Evolutionary conservation across 2,888 invertebrate species (phyloP), one percentile per base, ranked within the genome.

Genomic region (Cyaniris semiargus): DNA sequence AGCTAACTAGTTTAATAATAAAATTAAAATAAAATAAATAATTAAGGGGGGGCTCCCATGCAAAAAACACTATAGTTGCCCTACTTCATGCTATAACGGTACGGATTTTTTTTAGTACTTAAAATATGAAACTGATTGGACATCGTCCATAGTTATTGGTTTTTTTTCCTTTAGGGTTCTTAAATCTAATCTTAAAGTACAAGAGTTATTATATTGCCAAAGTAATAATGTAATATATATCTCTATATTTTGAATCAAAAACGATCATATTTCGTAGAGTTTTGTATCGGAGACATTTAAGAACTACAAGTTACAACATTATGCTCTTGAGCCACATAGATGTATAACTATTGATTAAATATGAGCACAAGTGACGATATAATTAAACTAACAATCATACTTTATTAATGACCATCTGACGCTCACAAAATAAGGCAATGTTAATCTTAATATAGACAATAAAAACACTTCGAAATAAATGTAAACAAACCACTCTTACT

Each of bases 401-500:
- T 66, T 27, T 15, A 66, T 31, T 10, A 18, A 66, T 18, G 66
- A 18, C 27, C 15, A 66, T 13, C 15, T 27, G 66, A 66, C 66
- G 15, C 27, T 23, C 18, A 66, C 4, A 31, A 31, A 66, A 27
- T 66, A 66, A 66, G 66, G 27, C 66, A 31, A 66, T 27, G 27
- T 27, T 27, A 66, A 27, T 66, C 27, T 27, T 27, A 66, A 66
- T 27, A 23, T 27, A 66, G 27, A 27, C 5, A 31, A 31, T 31
- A 15, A 66, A 66, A 66, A 13, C 66, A 66, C 66, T 66, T 66
- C 1, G 15, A 27, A 66, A 66, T 31, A 31, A 21, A 18, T 66
- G 66, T 66, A 66, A 66, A 66, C 66, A 66, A 66, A 66, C 27
- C 27, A 66, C 66, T 66, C 66, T 66, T 18, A 31, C 18, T 31